Evolutionary conservation across 2,113 vertebrate species (phyloP).

Genomic region (Rhinogobius similis): DNA sequence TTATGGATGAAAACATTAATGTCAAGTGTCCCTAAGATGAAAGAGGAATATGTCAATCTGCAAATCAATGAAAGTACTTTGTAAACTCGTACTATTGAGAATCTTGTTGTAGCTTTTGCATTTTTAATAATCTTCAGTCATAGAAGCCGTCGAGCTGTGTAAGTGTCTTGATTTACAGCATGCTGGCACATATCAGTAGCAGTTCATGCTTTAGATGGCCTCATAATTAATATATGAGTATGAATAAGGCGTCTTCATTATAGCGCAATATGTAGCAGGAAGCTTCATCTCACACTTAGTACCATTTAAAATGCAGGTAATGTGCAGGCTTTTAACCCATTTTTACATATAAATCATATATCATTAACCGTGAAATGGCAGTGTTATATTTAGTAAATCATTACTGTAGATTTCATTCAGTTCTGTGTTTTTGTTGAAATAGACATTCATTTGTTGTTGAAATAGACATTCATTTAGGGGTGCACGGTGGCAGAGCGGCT

Average conservation of each 20-base stretch:
- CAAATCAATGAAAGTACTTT: neutral
- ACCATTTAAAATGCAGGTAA: slow-evolving; percentile 36
- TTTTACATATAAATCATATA: slow-evolving; percentile 9
- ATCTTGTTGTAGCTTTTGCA: slow-evolving; percentile 31
- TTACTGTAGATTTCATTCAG: neutral
- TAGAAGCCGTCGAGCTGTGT: slow-evolving; percentile 38
- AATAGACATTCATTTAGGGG: too few relatives aligned
- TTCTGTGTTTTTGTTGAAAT: neutral
- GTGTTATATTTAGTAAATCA: neutral
- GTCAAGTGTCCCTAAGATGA: neutral
- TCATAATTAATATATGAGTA: slow-evolving; percentile 56
- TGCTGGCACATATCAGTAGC: slow-evolving; percentile 42
- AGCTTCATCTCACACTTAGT: slow-evolving; percentile 13
- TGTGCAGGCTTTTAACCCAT: slow-evolving; percentile 31
- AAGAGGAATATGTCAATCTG: slow-evolving; percentile 12
- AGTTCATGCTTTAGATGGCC: slow-evolving; percentile 53
- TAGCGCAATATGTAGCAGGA: slow-evolving; percentile 27
- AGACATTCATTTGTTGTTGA: too few relatives aligned
- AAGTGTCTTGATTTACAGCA: slow-evolving; percentile 41
- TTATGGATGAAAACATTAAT: slow-evolving; percentile 12
- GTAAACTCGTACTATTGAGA: slow-evolving; percentile 36
- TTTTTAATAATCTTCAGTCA: slow-evolving; percentile 52
- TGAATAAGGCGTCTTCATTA: slow-evolving; percentile 54
- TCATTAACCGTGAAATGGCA: slow-evolving; percentile 1
- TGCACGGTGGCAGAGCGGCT: too few relatives aligned